Evolutionary conservation across 2,888 invertebrate species (phyloP).

Genomic region (Brachyptera putata): DNA sequence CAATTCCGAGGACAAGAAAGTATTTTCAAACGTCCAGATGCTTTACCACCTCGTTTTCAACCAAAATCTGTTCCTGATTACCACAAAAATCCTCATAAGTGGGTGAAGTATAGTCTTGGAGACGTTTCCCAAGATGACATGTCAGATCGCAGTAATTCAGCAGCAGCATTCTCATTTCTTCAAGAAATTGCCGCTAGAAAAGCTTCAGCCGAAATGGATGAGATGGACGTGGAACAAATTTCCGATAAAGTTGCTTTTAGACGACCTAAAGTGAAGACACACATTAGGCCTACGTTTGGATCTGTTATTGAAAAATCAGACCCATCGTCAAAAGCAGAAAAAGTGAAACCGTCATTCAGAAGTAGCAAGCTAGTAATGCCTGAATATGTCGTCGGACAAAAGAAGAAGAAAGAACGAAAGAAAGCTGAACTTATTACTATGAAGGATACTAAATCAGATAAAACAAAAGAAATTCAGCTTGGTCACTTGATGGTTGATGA

Average conservation of each 20-base stretch:
- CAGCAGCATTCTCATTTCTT: constrained; percentile 73
- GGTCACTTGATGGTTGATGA: not conserved
- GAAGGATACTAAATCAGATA: not conserved
- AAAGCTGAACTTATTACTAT: constrained; percentile 25
- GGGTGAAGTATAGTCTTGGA: constrained; percentile 73
- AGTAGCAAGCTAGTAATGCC: constrained; percentile 74
- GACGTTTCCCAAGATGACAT: constrained; percentile 73
- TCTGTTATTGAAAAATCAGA: not conserved
- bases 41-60: constrained; percentile 46
- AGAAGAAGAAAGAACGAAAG: constrained; percentile 51
- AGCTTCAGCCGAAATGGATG: constrained; percentile 25
- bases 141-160: constrained; percentile 71
- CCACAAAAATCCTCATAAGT: constrained; percentile 73
- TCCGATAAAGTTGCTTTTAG: constrained; percentile 33
- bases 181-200: constrained; percentile 60
- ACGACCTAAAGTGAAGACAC: constrained; percentile 19
- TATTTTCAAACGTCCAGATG: constrained; percentile 71
- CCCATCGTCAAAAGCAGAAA: not conserved
- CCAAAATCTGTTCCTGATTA: constrained; percentile 48
- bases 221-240: constrained; percentile 31
- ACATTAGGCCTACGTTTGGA: constrained; percentile 6
- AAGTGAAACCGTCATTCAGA: constrained; percentile 45
- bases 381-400: constrained; percentile 73
- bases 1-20: constrained; percentile 68
- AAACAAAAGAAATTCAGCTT: not conserved